These are phyloP conservation scores for Rhinogobio ventralis DNA, from an alignment of 2,797 vertebrate species.

Conservation along the genomic window DNA sequence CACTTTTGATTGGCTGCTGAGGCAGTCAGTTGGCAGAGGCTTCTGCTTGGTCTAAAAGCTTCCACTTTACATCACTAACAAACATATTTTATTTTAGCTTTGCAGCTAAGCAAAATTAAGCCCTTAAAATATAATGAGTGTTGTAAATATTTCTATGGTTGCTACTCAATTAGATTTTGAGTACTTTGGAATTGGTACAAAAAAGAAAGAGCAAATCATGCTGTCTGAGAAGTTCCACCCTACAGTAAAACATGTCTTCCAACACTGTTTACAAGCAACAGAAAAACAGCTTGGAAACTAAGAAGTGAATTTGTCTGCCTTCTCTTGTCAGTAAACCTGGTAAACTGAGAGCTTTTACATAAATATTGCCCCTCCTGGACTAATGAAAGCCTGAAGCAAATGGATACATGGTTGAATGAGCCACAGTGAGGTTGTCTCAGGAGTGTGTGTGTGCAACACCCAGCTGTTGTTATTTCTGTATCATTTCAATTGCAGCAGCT, in stretches of 20 bases:
- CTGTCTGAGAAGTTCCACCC: constrained; percentile 16
- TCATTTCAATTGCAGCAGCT: constrained; percentile 63
- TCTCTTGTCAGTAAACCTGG: constrained; percentile 28
- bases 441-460: constrained; percentile 52
- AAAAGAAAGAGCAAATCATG: background rate
- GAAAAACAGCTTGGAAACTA: constrained; percentile 12
- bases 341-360: constrained; percentile 38
- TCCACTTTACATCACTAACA: background rate
- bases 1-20: background rate
- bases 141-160: background rate
- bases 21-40: background rate
- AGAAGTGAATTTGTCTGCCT: constrained; percentile 8
- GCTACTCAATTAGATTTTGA: background rate
- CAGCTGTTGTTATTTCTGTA: constrained; percentile 66
- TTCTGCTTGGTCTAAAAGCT: background rate
- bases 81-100: background rate
- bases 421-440: constrained; percentile 39
- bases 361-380: constrained; percentile 31
- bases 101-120: background rate
- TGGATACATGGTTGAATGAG: constrained; percentile 48
- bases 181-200: background rate
- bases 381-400: constrained; percentile 54
- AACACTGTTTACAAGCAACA: constrained; percentile 6
- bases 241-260: constrained; percentile 25
- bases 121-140: background rate